phyloP scores from a whole-genome alignment of 2,797 vertebrate species.

The Chanos chanos region DNA sequence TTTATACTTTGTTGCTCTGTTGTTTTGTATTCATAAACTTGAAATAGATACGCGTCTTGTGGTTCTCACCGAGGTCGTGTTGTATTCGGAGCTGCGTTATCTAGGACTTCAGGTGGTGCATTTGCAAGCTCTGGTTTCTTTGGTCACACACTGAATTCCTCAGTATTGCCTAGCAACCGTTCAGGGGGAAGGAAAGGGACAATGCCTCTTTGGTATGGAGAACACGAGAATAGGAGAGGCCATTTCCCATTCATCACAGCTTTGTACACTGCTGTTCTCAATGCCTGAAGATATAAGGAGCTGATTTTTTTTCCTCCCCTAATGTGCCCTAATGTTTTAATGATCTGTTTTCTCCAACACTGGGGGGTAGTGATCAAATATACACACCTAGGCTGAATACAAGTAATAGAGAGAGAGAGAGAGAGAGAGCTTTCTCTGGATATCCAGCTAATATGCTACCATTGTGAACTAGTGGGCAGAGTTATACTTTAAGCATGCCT shows the following conservation, averaged over 20 bases:
- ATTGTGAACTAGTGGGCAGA: constrained; percentile 70
- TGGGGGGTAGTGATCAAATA: constrained; percentile 41
- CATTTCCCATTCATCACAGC: no score
- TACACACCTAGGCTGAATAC: constrained; percentile 30
- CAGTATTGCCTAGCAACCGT: constrained; percentile 70
- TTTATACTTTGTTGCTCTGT: constrained; percentile 17
- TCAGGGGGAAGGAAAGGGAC: constrained; percentile 46
- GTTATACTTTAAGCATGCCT: constrained; percentile 74
- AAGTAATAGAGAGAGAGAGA: no score
- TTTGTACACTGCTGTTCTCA: constrained; percentile 44
- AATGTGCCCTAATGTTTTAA: constrained; percentile 38
- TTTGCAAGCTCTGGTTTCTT: constrained; percentile 67
- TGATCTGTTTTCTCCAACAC: constrained; percentile 33
- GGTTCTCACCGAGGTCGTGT: constrained; percentile 34
- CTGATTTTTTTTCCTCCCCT: constrained; percentile 24
- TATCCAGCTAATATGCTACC: constrained; percentile 67
- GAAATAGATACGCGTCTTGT: constrained; percentile 50
- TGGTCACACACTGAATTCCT: constrained; percentile 67
- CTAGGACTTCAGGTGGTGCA: constrained; percentile 57
- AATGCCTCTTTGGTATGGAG: constrained; percentile 49
- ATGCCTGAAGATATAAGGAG: constrained; percentile 16
- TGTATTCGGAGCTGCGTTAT: constrained; percentile 44
- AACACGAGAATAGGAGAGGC: constrained; percentile 52
- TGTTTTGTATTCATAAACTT: constrained; percentile 47
- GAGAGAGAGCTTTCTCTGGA: constrained; percentile 46